Percentiles rank a stretch among this genome's conserved stretches.
These are phyloP conservation scores for Aleiodes alternator DNA, from an alignment of 2,888 invertebrate genomes.

Conservation along the genomic window DNA sequence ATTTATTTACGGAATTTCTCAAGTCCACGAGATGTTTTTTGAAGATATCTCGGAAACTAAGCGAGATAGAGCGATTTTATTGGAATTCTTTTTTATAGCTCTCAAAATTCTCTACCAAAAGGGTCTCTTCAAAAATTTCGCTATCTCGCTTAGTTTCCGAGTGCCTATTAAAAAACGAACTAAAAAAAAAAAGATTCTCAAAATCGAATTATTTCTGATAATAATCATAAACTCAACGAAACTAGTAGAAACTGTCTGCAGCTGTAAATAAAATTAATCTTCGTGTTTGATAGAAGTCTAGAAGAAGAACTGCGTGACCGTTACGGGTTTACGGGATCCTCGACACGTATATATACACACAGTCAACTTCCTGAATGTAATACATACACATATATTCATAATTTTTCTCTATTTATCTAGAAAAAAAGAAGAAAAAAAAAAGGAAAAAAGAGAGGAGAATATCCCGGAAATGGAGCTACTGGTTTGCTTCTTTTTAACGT, in stretches of 20 bases:
- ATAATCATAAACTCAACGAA: neutral
- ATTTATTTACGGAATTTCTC: too few species aligned
- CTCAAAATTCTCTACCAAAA: too few species aligned
- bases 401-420: constrained; percentile 13
- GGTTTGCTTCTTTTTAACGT: too few species aligned
- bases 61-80: too few species aligned
- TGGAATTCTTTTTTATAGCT: too few species aligned
- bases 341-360: constrained; percentile 7
- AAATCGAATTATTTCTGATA: too few species aligned
- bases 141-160: too few species aligned
- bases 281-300: constrained; percentile 19
- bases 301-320: constrained; percentile 41
- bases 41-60: too few species aligned
- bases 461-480: neutral
- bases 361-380: constrained; percentile 35
- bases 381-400: constrained; percentile 18
- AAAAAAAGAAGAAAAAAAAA: constrained; percentile 2
- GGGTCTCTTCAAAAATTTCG: too few species aligned
- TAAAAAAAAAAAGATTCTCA: too few species aligned
- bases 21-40: too few species aligned
- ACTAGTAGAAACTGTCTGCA: constrained; percentile 13
- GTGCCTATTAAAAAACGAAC: too few species aligned
- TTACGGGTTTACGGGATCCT: constrained; percentile 42
- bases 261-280: constrained; percentile 21
- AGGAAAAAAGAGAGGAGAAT: neutral